Evolutionary conservation across 1,140 invertebrate genomes (phyloP).

Genomic region (Heliconius nattereri): DNA sequence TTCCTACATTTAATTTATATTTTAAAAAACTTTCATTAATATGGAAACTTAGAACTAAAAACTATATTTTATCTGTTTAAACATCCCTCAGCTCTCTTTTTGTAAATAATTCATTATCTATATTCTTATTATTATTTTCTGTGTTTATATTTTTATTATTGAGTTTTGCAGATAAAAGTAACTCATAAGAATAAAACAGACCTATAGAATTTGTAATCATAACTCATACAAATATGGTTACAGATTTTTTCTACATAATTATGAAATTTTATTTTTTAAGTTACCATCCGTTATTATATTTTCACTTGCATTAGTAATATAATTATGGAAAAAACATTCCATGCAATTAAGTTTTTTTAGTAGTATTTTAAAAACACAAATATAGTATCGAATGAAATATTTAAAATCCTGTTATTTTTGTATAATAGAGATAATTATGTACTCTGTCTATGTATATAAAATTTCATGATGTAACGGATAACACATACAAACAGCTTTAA

Average conservation of each 20-base stretch:
- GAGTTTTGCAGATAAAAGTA: too few relatives aligned
- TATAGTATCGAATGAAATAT: not conserved
- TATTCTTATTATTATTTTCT: not conserved
- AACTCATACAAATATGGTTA: not conserved
- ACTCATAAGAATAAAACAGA: not conserved
- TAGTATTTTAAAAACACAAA: not conserved
- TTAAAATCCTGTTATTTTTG: not conserved
- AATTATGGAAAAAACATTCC: conserved; percentile 1
- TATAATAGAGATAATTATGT: not conserved
- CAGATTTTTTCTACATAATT: not conserved
- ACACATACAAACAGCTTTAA: conserved; percentile 6
- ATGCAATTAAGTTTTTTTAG: not conserved
- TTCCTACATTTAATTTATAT: not conserved
- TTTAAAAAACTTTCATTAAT: not conserved
- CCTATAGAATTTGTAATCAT: too few relatives aligned
- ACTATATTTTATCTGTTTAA: not conserved
- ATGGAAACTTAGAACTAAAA: not conserved
- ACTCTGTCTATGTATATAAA: not conserved
- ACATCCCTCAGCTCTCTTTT: not conserved
- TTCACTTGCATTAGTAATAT: not conserved
- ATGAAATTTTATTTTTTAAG: not conserved
- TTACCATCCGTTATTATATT: not conserved
- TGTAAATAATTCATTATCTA: not conserved
- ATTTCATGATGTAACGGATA: not conserved
- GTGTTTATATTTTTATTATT: too few relatives aligned